Base-by-base conservation (phyloP, 2,113 vertebrate species). In the Rostratula benghalensis region DNA sequence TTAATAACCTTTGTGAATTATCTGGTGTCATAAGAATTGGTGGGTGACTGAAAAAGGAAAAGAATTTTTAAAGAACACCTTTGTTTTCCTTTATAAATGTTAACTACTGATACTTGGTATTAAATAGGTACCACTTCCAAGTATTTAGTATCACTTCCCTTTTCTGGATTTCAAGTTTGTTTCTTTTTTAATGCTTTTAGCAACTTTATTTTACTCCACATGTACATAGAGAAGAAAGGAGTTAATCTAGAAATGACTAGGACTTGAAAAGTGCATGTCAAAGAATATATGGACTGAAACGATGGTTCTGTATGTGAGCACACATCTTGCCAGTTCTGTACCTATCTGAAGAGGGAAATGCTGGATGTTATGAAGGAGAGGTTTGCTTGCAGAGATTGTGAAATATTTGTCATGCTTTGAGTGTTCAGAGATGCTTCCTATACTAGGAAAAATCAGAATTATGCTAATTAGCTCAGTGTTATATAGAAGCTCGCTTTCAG, bases 271-370 rank as follows among this genome's bases (percentile, higher is more conserved):
- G 20, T 10, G 0, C 21, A 1, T n/a, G 31, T 59, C 41, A 80
- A 25, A 59, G 28, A 33, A 20, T 21, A 20, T 21, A 8, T 5
- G 24, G 23, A 75, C 25, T 60, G 9, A 57, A 24, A 13, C 22
- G 1, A 12, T 39, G n/a, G 18, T 65, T 85, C 4, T 71, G n/a
- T 19, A 11, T n/a, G 12, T 0, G 0, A 53, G 13, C 20, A 57
- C 8, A 4, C 6, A 15, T 43, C 33, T 68, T 89, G 21, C 7
- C 2, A 3, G 10, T 64, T 83, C 43, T 64, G 9, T 64, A 51
- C 27, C 28, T 51, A 0, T 57, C 9, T n/a, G 35, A 43, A 65
- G 77, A 67, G 27, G 21, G 15, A 16, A 43, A 8, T 64, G 39
- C 35, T 64, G 43, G 21, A 2, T 87, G 7, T 1, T 27, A 3